phyloP scores from a whole-genome alignment of 2,888 invertebrate genomes.

The Tetropium fuscum region DNA sequence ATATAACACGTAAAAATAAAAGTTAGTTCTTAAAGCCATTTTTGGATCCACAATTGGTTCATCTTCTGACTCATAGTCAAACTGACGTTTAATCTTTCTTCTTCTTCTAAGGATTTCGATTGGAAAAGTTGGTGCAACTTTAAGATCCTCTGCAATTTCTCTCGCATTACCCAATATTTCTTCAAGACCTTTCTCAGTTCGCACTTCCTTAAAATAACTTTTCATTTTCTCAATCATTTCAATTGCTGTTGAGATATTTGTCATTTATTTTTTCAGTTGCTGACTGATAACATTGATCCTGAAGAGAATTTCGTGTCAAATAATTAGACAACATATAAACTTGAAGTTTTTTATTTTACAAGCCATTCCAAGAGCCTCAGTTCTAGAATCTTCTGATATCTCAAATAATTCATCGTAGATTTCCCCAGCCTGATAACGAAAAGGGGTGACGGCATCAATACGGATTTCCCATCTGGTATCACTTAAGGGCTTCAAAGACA shows the following conservation, averaged over 20 bases:
- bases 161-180: not conserved
- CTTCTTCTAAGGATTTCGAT: not conserved
- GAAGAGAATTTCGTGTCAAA: not conserved
- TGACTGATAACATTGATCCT: not conserved
- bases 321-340: not conserved
- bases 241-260: not conserved
- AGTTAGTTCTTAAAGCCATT: not conserved
- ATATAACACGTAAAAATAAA: not conserved
- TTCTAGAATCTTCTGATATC: not conserved
- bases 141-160: not conserved
- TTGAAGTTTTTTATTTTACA: not conserved
- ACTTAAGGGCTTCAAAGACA: not conserved
- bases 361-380: constrained; percentile 17
- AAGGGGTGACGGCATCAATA: not conserved
- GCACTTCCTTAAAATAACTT: not conserved
- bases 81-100: not conserved
- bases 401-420: not conserved
- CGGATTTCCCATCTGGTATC: not conserved
- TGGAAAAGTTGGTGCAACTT: not conserved
- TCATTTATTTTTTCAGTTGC: not conserved
- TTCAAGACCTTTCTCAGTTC: not conserved
- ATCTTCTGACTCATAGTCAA: not conserved
- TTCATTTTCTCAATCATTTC: not conserved
- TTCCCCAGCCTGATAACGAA: not conserved
- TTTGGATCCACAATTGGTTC: not conserved